Evolutionary conservation across 2,888 invertebrate species (phyloP).

Genomic region (Cactoblastis cactorum): DNA sequence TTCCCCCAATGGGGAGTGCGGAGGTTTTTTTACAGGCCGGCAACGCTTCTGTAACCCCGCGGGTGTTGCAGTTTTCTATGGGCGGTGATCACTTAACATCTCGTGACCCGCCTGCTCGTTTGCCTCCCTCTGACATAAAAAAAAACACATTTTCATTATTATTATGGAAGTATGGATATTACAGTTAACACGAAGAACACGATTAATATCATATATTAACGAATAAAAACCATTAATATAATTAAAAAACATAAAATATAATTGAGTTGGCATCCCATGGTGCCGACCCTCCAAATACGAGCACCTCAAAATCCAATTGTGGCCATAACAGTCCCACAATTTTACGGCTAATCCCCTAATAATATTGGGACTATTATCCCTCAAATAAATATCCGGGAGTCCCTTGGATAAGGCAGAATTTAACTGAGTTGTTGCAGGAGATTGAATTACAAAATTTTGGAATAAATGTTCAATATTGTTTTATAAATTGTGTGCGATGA

Average conservation of each 20-base stretch:
- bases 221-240: neutral
- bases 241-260: conserved; percentile 7
- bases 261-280: neutral
- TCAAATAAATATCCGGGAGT: neutral
- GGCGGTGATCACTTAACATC: too few relatives aligned
- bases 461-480: too few relatives aligned
- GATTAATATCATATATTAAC: neutral
- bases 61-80: too few relatives aligned
- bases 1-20: too few relatives aligned
- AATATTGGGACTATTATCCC: conserved; percentile 7
- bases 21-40: too few relatives aligned
- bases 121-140: too few relatives aligned
- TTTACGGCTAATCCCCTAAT: conserved; percentile 4
- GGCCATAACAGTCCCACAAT: conserved; percentile 7
- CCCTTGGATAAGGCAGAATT: neutral
- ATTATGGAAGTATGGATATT: too few relatives aligned
- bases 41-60: too few relatives aligned
- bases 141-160: too few relatives aligned
- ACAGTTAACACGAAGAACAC: neutral
- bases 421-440: neutral
- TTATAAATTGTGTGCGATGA: too few relatives aligned
- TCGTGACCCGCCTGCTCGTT: too few relatives aligned
- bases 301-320: conserved; percentile 5
- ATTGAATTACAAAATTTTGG: too few relatives aligned
- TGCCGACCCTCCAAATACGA: neutral